Evolutionary conservation across 2,113 vertebrate genomes (phyloP).

Genomic region (Cyanoderma ruficeps): DNA sequence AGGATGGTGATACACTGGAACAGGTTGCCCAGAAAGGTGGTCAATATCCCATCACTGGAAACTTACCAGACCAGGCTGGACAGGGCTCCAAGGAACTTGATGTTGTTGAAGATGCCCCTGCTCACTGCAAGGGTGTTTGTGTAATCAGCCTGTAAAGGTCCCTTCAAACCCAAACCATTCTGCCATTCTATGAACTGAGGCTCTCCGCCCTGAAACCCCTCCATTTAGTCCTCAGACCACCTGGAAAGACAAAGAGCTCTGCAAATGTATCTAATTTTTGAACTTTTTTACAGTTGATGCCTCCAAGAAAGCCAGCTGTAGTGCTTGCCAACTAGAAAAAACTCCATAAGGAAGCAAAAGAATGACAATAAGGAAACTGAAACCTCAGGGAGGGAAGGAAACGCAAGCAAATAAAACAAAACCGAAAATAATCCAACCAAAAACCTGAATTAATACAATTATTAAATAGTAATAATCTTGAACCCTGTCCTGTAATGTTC

Average conservation of each 20-base stretch:
- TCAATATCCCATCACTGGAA: not conserved
- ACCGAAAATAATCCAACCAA: not conserved
- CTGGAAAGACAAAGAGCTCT: not conserved
- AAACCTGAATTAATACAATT: not conserved
- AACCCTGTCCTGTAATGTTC: not conserved
- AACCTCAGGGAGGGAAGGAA: not conserved
- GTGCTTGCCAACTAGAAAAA: not conserved
- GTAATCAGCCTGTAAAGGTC: not conserved
- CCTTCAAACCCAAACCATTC: not conserved
- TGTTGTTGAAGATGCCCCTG: not conserved
- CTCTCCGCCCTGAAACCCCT: not conserved
- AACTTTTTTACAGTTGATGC: not conserved
- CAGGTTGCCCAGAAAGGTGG: not conserved
- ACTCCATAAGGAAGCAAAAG: not conserved
- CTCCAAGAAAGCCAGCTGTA: not conserved
- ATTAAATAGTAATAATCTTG: not conserved
- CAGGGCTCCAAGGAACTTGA: not conserved
- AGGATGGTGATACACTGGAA: not conserved
- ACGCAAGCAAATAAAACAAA: not conserved
- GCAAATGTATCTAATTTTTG: not conserved
- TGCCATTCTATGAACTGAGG: not conserved
- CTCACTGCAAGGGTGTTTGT: fast-evolving
- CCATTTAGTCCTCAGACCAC: not conserved
- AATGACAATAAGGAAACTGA: not conserved
- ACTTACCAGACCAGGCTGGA: not conserved